Percentiles rank a stretch among this genome's conserved stretches.
Evolutionary conservation across 2,113 vertebrate species (phyloP).

Genomic region (Corythornis madagascariensis): DNA sequence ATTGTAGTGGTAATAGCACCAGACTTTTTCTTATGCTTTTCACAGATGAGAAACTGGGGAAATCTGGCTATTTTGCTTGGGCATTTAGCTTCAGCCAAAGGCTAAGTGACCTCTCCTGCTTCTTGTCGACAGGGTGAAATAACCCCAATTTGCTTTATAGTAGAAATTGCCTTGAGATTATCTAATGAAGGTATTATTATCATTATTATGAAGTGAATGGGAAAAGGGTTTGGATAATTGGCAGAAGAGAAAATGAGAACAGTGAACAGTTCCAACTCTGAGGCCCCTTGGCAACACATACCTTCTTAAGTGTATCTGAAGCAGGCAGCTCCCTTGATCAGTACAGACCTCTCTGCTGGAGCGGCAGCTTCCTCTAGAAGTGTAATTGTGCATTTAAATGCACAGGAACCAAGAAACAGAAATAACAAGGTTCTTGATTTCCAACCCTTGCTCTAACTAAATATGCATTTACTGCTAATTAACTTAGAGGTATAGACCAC

Average conservation of each 20-base stretch:
- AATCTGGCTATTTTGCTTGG: conserved; percentile 20
- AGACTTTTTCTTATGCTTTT: background rate
- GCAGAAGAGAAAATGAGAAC: conserved; percentile 55
- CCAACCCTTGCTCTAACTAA: conserved; percentile 27
- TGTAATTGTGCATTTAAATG: conserved; percentile 44
- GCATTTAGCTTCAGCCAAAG: conserved; percentile 32
- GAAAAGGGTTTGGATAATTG: conserved; percentile 53
- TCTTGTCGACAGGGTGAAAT: conserved; percentile 39
- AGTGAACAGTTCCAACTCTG: conserved; percentile 41
- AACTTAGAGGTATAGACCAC: background rate
- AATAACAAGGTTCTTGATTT: conserved; percentile 46
- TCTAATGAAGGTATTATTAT: conserved; percentile 59
- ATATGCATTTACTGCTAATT: conserved; percentile 52
- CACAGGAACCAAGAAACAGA: background rate
- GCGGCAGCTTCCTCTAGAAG: conserved; percentile 24
- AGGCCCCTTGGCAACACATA: conserved; percentile 57
- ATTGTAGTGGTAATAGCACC: background rate
- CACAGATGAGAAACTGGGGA: background rate
- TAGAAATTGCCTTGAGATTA: conserved; percentile 56
- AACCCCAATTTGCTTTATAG: conserved; percentile 50
- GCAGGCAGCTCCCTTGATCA: conserved; percentile 46
- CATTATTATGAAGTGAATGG: conserved; percentile 53
- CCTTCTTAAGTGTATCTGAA: conserved; percentile 41
- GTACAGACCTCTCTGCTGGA: conserved; percentile 50
- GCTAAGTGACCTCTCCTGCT: conserved; percentile 44